These are phyloP conservation scores for Eptesicus fuscus DNA, from an alignment of 2,113 vertebrate species.

Conservation along the genomic window DNA sequence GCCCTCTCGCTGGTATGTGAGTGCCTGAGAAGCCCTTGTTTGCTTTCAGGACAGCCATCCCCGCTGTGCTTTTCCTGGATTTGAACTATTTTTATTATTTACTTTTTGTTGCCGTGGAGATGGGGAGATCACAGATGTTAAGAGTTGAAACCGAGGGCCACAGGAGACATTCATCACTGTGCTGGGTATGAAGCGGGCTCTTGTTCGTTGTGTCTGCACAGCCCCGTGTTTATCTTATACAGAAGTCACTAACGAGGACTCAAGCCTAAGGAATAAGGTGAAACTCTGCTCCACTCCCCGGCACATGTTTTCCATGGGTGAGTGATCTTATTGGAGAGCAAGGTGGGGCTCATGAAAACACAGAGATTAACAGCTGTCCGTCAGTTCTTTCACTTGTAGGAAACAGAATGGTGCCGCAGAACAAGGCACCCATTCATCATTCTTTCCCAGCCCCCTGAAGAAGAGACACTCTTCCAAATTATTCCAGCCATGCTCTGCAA, in stretches of 20 bases:
- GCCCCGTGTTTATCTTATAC: constrained; percentile 77
- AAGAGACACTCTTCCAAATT: constrained; percentile 20
- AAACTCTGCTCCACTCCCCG: constrained; percentile 33
- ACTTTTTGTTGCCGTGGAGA: constrained; percentile 78
- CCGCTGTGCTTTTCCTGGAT: constrained; percentile 81
- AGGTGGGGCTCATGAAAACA: background rate
- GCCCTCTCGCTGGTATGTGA: constrained; percentile 54
- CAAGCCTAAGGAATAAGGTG: constrained; percentile 47
- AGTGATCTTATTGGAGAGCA: constrained; percentile 59
- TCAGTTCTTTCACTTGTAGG: background rate
- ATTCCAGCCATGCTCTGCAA: background rate
- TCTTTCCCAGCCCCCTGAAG: background rate
- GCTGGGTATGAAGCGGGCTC: constrained; percentile 74
- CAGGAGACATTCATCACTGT: constrained; percentile 81
- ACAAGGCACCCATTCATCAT: constrained; percentile 53
- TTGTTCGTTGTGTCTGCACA: constrained; percentile 77
- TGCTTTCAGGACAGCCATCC: constrained; percentile 80
- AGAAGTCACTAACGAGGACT: constrained; percentile 70
- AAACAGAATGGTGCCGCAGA: background rate
- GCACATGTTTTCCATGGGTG: background rate
- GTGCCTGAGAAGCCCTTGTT: constrained; percentile 72
- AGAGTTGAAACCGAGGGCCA: constrained; percentile 78
- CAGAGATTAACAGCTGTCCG: constrained; percentile 39
- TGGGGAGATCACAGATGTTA: constrained; percentile 80
- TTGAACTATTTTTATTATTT: constrained; percentile 83